Evolutionary conservation across 2,113 vertebrate genomes (phyloP).

Genomic region (Tragelaphus imberbis): DNA sequence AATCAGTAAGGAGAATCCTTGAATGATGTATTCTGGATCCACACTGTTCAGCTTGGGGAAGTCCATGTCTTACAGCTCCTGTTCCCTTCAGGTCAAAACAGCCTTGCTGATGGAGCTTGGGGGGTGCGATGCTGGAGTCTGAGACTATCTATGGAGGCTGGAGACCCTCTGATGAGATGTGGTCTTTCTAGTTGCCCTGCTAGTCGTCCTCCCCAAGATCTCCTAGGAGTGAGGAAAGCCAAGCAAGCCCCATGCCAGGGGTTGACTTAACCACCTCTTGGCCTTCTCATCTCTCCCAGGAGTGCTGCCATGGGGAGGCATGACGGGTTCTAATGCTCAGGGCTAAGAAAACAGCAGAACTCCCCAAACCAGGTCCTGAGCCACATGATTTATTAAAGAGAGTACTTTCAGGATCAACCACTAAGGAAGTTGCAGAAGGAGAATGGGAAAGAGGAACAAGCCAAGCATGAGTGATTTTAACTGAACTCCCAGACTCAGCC

Average conservation of each 20-base stretch:
- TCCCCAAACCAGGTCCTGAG: neutral
- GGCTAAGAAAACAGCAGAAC: neutral
- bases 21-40: neutral
- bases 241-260: neutral
- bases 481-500: neutral
- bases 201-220: neutral
- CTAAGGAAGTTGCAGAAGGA: neutral
- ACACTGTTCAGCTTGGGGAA: neutral
- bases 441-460: neutral
- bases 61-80: neutral
- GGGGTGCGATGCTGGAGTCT: neutral
- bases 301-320: neutral
- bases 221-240: neutral
- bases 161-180: neutral
- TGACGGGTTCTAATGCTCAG: neutral
- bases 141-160: neutral
- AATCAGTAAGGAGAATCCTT: neutral
- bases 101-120: neutral
- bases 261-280: neutral
- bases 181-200: neutral
- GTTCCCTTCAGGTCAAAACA: neutral
- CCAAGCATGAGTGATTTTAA: neutral
- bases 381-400: neutral
- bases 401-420: neutral
- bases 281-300: neutral